phyloP scores from a whole-genome alignment of 2,113 vertebrate genomes.

The Rallus limicola region DNA sequence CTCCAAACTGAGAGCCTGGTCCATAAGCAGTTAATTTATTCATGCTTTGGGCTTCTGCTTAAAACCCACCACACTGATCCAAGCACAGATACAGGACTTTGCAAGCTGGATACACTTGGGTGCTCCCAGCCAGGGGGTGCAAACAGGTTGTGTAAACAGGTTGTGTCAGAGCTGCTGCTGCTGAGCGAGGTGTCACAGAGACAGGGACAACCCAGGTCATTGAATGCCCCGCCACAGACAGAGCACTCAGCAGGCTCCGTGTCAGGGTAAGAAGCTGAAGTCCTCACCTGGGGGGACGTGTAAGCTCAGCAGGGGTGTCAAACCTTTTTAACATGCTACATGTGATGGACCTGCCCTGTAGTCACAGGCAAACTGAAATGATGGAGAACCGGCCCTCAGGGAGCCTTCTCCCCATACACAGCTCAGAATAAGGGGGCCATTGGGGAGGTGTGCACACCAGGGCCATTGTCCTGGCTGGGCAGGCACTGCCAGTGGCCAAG shows the following conservation, averaged over 20 bases:
- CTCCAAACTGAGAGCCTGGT: background rate
- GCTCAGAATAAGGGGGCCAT: background rate
- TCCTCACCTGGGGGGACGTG: background rate
- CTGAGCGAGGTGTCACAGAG: background rate
- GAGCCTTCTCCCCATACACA: background rate
- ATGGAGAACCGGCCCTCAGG: background rate
- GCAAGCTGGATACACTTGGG: background rate
- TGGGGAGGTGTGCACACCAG: background rate
- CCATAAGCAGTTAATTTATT: background rate
- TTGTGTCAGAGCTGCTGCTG: background rate
- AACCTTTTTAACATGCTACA: background rate
- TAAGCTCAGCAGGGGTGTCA: background rate
- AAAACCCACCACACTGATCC: background rate
- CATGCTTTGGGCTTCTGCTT: background rate
- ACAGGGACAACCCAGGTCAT: background rate
- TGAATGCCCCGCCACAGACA: background rate
- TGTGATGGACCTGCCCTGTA: accelerated
- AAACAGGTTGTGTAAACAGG: background rate
- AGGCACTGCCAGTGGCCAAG: background rate
- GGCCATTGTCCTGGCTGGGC: background rate
- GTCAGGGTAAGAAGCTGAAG: background rate
- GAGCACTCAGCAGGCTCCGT: background rate
- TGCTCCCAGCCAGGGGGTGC: background rate
- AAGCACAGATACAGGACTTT: background rate
- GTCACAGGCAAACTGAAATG: accelerated